phyloP scores from a whole-genome alignment of 2,888 invertebrate species.

The Erebia epiphron region DNA sequence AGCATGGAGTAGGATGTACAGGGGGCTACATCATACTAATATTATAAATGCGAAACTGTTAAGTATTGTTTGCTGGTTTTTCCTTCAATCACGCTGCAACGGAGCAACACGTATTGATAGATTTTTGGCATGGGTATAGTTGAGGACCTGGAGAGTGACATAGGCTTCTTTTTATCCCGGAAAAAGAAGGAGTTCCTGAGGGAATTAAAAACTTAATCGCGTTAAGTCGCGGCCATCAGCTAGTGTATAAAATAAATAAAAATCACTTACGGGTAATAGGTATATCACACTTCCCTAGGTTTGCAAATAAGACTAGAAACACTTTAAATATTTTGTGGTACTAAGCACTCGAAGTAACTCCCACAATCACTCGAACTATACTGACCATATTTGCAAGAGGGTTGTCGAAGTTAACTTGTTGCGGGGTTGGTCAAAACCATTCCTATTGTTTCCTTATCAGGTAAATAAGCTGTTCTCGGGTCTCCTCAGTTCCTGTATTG shows the following conservation, averaged over 20 bases:
- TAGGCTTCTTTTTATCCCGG: too few relatives aligned
- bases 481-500: conserved; percentile 24
- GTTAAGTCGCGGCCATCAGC: too few relatives aligned
- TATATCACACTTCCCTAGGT: neutral
- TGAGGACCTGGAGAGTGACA: too few relatives aligned
- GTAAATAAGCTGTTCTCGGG: conserved; percentile 26
- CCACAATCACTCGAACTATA: conserved; percentile 22
- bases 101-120: too few relatives aligned
- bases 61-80: too few relatives aligned
- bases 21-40: too few relatives aligned
- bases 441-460: conserved; percentile 34
- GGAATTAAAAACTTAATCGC: too few relatives aligned
- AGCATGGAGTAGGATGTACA: neutral
- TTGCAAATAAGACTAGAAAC: neutral
- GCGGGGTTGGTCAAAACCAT: conserved; percentile 22
- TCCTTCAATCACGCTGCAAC: too few relatives aligned
- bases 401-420: conserved; percentile 22
- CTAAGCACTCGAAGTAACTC: conserved; percentile 12
- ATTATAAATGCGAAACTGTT: too few relatives aligned
- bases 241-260: neutral
- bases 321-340: neutral
- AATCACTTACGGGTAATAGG: neutral
- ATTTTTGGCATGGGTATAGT: too few relatives aligned
- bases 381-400: conserved; percentile 26
- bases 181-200: too few relatives aligned